Evolutionary conservation across 2,113 vertebrate species (phyloP).

Genomic region (Enhydra lutris): DNA sequence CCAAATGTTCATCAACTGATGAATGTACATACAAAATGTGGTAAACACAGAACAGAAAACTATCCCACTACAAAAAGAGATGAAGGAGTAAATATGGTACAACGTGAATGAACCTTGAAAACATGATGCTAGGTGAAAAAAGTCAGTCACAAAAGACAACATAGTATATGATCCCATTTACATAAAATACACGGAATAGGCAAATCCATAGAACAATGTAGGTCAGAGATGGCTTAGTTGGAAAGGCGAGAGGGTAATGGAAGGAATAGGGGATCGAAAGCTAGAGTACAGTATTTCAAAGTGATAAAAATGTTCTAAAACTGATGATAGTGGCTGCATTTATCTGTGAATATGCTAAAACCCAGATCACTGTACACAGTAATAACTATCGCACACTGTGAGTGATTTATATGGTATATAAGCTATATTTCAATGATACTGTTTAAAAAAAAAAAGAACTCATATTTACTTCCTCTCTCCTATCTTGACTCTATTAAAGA

Average conservation of each 20-base stretch:
- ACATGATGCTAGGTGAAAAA: neutral
- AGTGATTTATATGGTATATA: neutral
- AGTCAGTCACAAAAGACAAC: neutral
- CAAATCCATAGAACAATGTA: neutral
- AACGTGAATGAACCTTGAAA: neutral
- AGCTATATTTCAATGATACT: neutral
- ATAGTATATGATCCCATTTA: neutral
- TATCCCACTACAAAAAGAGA: neutral
- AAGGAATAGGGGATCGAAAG: rapidly evolving
- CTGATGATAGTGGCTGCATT: neutral
- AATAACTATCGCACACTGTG: neutral
- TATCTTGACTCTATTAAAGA: neutral
- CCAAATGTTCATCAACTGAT: neutral
- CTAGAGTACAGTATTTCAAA: neutral
- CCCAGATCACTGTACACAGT: neutral
- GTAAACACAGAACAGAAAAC: neutral
- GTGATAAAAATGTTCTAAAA: neutral
- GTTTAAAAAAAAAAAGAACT: neutral
- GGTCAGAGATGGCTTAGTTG: neutral
- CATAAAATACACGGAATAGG: neutral
- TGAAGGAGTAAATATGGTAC: neutral
- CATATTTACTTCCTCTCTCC: neutral
- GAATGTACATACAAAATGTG: neutral
- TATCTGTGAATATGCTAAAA: neutral
- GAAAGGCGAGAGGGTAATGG: neutral